Conservation (phyloP, 2,113 vertebrate genomes). For the Epinephelus lanceolatus region DNA sequence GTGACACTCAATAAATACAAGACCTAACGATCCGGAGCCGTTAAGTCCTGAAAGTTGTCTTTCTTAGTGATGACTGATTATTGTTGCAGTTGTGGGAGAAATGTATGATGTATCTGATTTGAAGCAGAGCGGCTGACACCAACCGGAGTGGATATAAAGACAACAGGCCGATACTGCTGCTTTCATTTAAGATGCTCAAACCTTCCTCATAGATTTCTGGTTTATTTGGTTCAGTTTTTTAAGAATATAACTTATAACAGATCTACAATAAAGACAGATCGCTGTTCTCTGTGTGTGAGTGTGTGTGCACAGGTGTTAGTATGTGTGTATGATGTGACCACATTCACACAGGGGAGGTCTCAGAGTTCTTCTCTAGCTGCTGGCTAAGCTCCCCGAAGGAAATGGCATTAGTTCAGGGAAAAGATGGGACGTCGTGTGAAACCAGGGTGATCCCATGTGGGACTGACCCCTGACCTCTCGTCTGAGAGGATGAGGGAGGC, state of each 20-base stretch:
- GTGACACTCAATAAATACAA: not conserved
- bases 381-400: constrained; percentile 58
- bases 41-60: not conserved
- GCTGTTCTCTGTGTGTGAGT: not conserved
- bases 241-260: not conserved
- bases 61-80: not conserved
- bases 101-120: not conserved
- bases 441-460: constrained; percentile 61
- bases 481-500: constrained; percentile 35
- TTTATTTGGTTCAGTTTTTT: not conserved
- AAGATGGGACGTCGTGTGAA: constrained; percentile 65
- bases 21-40: too few species aligned
- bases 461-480: constrained; percentile 68
- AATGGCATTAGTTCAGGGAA: constrained; percentile 67
- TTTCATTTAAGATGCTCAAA: not conserved
- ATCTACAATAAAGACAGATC: not conserved
- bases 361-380: constrained; percentile 31
- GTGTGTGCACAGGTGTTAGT: constrained; percentile 12
- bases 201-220: not conserved
- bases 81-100: not conserved
- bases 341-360: constrained; percentile 64
- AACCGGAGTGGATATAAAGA: not conserved
- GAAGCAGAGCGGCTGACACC: not conserved
- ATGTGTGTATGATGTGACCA: constrained; percentile 29
- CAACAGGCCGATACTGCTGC: not conserved